These are phyloP conservation scores for Poecilia gillii DNA, from an alignment of 2,797 vertebrate genomes.

Conservation along the genomic window DNA sequence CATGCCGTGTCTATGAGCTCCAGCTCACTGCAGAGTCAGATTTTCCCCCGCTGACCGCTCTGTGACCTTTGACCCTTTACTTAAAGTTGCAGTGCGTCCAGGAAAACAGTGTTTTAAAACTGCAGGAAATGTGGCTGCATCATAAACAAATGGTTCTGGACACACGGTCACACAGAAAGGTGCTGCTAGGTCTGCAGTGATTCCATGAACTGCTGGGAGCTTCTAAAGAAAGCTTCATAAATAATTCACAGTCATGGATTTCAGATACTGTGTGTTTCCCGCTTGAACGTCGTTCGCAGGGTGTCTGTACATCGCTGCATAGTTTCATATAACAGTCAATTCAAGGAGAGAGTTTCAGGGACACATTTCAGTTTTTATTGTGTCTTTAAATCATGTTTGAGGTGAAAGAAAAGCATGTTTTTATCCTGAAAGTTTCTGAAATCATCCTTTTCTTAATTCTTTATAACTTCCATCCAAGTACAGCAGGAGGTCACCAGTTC, in stretches of 20 bases:
- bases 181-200: conserved; percentile 54
- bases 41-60: conserved; percentile 11
- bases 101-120: conserved; percentile 24
- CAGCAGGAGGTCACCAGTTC: conserved; percentile 4
- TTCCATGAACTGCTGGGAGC: conserved; percentile 44
- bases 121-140: conserved; percentile 17
- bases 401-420: neutral
- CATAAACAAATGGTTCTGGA: conserved; percentile 7
- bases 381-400: neutral
- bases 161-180: conserved; percentile 17
- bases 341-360: neutral
- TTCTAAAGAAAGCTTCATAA: conserved; percentile 47
- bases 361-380: neutral
- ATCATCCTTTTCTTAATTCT: neutral
- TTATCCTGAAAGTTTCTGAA: neutral
- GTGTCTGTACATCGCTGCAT: neutral
- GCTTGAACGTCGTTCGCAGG: conserved; percentile 1
- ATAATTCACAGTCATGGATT: conserved; percentile 44
- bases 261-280: conserved; percentile 3
- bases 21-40: conserved; percentile 13
- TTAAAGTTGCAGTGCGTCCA: conserved; percentile 33
- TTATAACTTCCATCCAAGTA: neutral
- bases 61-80: conserved; percentile 36
- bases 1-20: conserved; percentile 11
- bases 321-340: neutral